Conservation (phyloP, 2,888 invertebrate species). For the Periphyllus acericola region DNA sequence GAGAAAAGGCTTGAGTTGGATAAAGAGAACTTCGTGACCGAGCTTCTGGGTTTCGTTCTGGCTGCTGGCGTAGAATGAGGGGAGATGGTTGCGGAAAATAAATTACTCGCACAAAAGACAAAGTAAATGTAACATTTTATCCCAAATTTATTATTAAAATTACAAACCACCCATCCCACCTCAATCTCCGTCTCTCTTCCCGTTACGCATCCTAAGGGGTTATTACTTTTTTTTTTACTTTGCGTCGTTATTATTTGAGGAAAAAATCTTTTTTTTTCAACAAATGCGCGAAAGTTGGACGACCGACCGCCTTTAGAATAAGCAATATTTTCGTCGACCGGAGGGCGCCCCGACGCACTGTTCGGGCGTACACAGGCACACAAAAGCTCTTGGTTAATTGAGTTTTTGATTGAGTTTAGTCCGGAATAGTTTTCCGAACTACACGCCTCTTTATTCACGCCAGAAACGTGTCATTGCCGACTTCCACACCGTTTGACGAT, state of each 20-base stretch:
- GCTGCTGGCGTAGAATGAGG: neutral
- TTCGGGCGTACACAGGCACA: neutral
- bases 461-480: neutral
- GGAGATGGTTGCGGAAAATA: slow-evolving; percentile 19
- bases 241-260: slow-evolving; percentile 24
- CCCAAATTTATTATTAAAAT: slow-evolving; percentile 56
- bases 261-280: neutral
- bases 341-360: neutral
- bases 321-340: slow-evolving; percentile 45
- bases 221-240: slow-evolving; percentile 31
- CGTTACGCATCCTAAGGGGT: slow-evolving; percentile 12
- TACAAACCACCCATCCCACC: neutral
- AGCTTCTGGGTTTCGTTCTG: neutral
- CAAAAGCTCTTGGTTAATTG: slow-evolving; percentile 38
- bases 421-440: slow-evolving; percentile 40
- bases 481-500: neutral
- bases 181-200: neutral
- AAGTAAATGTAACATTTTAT: slow-evolving; percentile 51
- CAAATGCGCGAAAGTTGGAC: slow-evolving; percentile 19
- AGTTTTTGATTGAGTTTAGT: slow-evolving; percentile 46
- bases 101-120: slow-evolving; percentile 39
- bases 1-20: neutral
- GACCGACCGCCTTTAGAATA: slow-evolving; percentile 25
- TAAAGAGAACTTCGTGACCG: neutral
- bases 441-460: neutral